Evolutionary conservation across 2,888 invertebrate genomes (phyloP).

Genomic region (Drosophila putrida): DNA sequence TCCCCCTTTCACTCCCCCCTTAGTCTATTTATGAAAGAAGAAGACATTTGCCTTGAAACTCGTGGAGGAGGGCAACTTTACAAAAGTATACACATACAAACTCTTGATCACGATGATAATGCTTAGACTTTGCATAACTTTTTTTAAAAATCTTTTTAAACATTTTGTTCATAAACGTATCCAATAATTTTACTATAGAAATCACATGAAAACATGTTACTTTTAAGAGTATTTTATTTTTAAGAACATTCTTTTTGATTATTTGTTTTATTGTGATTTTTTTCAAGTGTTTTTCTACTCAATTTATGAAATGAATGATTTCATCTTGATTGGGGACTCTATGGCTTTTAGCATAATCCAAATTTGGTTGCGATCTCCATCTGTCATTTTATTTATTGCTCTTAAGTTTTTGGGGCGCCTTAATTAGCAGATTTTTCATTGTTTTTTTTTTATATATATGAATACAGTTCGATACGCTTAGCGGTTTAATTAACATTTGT

Average conservation of each 20-base stretch:
- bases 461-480: constrained; percentile 18
- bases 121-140: no score
- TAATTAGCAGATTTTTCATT: constrained; percentile 65
- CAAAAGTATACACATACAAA: neutral
- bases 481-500: constrained; percentile 62
- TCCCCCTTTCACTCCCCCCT: neutral
- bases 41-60: constrained; percentile 4
- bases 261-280: constrained; percentile 10
- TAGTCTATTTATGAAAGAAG: constrained; percentile 2
- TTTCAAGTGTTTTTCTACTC: constrained; percentile 19
- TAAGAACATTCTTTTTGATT: neutral
- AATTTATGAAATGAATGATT: constrained; percentile 40
- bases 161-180: neutral
- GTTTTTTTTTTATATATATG: constrained; percentile 6
- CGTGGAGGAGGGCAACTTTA: constrained; percentile 1
- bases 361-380: constrained; percentile 40
- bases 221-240: constrained; percentile 6
- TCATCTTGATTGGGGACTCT: constrained; percentile 14
- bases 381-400: constrained; percentile 48
- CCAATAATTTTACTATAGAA: neutral
- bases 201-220: no score
- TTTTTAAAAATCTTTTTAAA: neutral
- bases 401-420: constrained; percentile 44
- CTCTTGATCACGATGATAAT: neutral
- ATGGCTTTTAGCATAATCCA: constrained; percentile 14